Evolutionary conservation across 1,140 invertebrate genomes (phyloP), one percentile per base, ranked within the genome.

Genomic region (Cyclargus thomasi): DNA sequence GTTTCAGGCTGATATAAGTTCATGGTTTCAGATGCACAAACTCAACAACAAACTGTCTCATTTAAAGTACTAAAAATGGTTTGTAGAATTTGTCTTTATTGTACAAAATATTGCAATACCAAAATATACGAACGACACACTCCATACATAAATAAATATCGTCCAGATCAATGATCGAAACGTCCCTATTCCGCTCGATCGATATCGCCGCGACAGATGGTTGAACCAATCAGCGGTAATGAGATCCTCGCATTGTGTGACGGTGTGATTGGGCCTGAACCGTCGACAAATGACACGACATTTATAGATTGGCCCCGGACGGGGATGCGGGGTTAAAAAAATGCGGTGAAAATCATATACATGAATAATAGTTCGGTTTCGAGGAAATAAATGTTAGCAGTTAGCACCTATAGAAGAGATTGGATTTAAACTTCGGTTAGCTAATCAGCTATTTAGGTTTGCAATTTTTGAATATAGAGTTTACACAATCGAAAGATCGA

Each of bases 191-290:
- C 65, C 55, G 20, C 1, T 71, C 77, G 67, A 73, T 75, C 75
- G 69, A 77, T 75, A 70, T 72, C 62, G 53, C 23, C 23, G 67
- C 77, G 81, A 83, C 81, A 83, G 81, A 83, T 83, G 81, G 78
- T 71, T 65, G 68, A 53, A 67, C 73, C 77, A 76, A 80, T 83
- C 79, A 76, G 72, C 70, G 72, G 73, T 81, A 83, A 81, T 79
- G 75, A 81, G 79, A 81, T 80, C 77, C 71, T 70, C 22, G 63
- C 67, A 72, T 72, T 67, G 73, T 72, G 68, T 72, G 68, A 67
- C 70, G 62, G 39, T 62, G 67, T 67, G 67, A 72, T 69, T 69
- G 71, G 67, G 29, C 39, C 39, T 47, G 8, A 23, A 63, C 53
- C 23, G 57, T 62, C 68, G 67, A 70, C 67, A 74, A 71, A 74